Conservation (phyloP, 2,888 invertebrate species). For the Abscondita cerata region DNA sequence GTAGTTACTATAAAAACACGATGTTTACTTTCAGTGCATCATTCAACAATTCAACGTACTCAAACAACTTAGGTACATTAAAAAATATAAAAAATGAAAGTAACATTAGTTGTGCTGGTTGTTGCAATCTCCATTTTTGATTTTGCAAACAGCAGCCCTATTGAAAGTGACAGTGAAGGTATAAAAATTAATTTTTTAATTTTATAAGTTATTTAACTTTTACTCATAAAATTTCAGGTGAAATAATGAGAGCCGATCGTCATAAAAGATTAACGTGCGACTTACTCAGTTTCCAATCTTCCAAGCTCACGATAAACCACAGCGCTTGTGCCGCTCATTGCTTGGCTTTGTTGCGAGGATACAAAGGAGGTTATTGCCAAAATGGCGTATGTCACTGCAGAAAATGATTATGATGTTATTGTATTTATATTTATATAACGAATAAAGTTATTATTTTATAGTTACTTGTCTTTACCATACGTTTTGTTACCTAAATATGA, state of each 20-base stretch:
- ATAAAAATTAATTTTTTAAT: background rate
- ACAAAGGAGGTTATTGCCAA: conserved; percentile 16
- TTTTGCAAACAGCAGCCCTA: background rate
- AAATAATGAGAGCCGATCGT: background rate
- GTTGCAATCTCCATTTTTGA: background rate
- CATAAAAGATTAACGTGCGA: conserved; percentile 59
- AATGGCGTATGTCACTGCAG: conserved; percentile 15
- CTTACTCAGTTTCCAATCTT: conserved; percentile 47
- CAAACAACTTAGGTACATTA: too few species aligned
- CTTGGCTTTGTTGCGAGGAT: conserved; percentile 44
- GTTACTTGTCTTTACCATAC: too few species aligned
- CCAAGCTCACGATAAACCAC: conserved; percentile 53
- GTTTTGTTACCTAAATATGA: too few species aligned
- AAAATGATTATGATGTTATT: too few species aligned
- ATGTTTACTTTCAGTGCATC: too few species aligned
- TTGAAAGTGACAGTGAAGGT: background rate
- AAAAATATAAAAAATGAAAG: background rate
- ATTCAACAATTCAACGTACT: too few species aligned
- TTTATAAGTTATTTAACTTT: background rate
- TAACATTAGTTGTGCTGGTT: background rate
- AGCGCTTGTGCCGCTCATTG: conserved; percentile 59
- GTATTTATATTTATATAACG: too few species aligned
- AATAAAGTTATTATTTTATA: too few species aligned
- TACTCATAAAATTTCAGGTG: background rate
- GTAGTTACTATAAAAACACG: too few species aligned